A percentile compares a stretch with the other conserved stretches of the same genome.
These are phyloP conservation scores for Lacerta bilineata DNA, from an alignment of 2,797 vertebrate genomes.

Conservation along the genomic window DNA sequence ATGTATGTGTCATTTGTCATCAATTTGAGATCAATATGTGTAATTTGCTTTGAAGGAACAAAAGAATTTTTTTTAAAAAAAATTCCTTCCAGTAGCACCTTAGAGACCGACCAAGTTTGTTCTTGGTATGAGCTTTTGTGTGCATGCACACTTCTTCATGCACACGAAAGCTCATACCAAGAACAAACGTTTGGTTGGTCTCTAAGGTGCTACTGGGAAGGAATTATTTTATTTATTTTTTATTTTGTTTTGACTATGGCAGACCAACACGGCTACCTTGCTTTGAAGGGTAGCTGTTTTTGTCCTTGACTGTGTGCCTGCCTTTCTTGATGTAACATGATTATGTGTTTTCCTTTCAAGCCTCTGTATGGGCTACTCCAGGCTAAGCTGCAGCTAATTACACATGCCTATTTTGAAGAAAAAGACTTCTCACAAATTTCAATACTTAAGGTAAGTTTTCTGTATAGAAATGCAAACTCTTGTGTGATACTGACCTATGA, in stretches of 20 bases:
- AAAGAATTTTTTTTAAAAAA: too few species aligned
- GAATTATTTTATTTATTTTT: too few species aligned
- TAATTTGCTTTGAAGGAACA: background rate
- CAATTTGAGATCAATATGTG: background rate
- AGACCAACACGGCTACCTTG: background rate
- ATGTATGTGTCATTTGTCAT: too few species aligned
- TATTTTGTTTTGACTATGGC: too few species aligned
- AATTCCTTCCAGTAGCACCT: too few species aligned
- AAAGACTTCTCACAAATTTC: constrained; percentile 99
- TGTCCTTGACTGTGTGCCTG: background rate
- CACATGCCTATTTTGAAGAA: constrained; percentile 98
- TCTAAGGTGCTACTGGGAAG: too few species aligned
- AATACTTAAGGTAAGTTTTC: constrained; percentile 90
- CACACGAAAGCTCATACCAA: too few species aligned
- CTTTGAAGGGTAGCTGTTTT: background rate
- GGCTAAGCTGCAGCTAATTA: constrained; percentile 97
- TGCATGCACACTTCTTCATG: too few species aligned
- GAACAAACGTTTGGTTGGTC: too few species aligned
- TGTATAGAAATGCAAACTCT: background rate
- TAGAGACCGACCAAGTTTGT: too few species aligned
- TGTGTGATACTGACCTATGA: background rate
- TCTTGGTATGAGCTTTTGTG: too few species aligned
- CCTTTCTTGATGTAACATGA: constrained; percentile 9
- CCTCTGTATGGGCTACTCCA: constrained; percentile 96
- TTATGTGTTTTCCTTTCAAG: constrained; percentile 77